These are phyloP conservation scores for Salticus scenicus DNA, from an alignment of 2,888 invertebrate genomes.

Conservation along the genomic window DNA sequence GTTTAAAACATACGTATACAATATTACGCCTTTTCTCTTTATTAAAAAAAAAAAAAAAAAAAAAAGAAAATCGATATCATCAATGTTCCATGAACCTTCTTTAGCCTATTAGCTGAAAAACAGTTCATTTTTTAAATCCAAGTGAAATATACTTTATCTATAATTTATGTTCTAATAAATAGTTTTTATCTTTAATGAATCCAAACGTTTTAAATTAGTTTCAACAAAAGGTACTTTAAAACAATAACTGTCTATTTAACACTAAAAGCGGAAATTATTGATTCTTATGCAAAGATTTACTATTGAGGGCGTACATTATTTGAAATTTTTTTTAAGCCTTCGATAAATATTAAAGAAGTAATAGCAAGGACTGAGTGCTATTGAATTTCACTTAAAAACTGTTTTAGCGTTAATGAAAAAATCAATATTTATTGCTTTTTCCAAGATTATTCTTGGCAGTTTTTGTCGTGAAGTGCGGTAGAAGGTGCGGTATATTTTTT, in stretches of 20 bases:
- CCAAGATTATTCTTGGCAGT: slow-evolving; percentile 41
- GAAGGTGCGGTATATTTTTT: too few relatives aligned
- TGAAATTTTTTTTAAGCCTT: background rate
- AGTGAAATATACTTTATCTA: background rate
- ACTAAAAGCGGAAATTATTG: slow-evolving; percentile 1
- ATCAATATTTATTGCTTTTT: slow-evolving; percentile 63
- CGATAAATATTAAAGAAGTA: slow-evolving; percentile 29
- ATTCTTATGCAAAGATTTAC: background rate
- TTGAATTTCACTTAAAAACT: slow-evolving; percentile 56
- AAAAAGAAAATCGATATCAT: too few relatives aligned
- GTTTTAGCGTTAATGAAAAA: slow-evolving; percentile 61
- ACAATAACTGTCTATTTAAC: background rate
- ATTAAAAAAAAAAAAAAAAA: too few relatives aligned
- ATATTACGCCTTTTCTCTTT: too few relatives aligned
- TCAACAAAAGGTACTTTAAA: background rate
- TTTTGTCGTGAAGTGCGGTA: slow-evolving; percentile 47
- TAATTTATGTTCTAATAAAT: background rate
- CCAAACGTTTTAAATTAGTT: background rate
- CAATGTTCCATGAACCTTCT: too few relatives aligned
- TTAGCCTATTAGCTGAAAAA: too few relatives aligned
- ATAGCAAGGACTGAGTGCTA: slow-evolving; percentile 32
- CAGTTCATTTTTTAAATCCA: too few relatives aligned
- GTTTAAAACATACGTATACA: too few relatives aligned
- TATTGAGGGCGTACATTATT: slow-evolving; percentile 4
- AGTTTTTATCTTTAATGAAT: background rate